These are phyloP conservation scores for Melanocharis versteri DNA, from an alignment of 2,113 vertebrate species.

Conservation along the genomic window DNA sequence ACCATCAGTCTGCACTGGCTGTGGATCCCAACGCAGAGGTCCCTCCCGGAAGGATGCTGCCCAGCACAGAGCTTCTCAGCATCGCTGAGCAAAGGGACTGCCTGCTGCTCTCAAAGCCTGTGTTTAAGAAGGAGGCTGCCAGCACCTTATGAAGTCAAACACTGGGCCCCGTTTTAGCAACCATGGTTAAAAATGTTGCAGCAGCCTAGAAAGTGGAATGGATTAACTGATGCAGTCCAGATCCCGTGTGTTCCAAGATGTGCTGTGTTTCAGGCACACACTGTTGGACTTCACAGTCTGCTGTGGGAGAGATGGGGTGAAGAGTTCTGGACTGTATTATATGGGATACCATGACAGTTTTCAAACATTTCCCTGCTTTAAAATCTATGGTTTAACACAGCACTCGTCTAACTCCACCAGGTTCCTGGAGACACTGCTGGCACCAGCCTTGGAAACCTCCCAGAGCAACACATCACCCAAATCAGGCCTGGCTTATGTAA, in stretches of 20 bases:
- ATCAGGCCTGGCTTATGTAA: neutral
- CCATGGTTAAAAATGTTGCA: neutral
- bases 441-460: neutral
- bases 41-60: neutral
- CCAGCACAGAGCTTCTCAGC: neutral
- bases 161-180: neutral
- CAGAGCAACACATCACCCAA: neutral
- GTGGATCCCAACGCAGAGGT: accelerated
- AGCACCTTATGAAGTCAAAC: neutral
- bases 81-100: neutral
- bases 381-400: neutral
- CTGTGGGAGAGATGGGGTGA: neutral
- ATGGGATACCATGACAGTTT: neutral
- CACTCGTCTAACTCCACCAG: neutral
- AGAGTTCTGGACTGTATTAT: neutral
- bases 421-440: neutral
- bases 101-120: neutral
- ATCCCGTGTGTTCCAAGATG: neutral
- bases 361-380: neutral
- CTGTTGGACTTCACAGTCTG: neutral
- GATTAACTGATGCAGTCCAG: neutral
- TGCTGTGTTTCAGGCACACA: neutral
- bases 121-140: neutral
- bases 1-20: neutral
- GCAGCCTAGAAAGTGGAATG: neutral